Conservation (phyloP, 2,113 vertebrate species). For the Nothoprocta perdicaria region DNA sequence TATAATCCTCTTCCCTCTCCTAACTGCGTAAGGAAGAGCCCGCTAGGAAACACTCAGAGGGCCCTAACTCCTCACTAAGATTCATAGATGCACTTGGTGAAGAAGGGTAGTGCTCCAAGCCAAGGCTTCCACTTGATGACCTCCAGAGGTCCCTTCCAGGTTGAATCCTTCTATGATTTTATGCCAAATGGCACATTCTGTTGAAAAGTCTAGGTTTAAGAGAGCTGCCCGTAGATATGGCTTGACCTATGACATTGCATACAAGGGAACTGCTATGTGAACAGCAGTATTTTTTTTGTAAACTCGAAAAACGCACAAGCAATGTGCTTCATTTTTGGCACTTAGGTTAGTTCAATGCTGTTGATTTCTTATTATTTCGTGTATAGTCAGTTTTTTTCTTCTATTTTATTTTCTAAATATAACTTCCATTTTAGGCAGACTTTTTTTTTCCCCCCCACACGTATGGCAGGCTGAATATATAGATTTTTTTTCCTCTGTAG, state of each 20-base stretch:
- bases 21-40: background rate
- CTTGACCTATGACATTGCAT: background rate
- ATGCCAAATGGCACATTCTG: rapidly evolving
- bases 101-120: background rate
- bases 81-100: background rate
- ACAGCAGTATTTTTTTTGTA: background rate
- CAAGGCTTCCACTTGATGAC: background rate
- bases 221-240: background rate
- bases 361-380: background rate
- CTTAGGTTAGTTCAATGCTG: background rate
- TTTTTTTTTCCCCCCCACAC: background rate
- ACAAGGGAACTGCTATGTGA: background rate
- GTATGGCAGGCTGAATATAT: background rate
- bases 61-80: background rate
- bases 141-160: background rate
- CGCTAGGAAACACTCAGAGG: background rate
- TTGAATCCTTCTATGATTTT: background rate
- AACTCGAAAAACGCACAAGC: background rate
- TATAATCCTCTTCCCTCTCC: background rate
- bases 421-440: background rate
- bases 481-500: background rate
- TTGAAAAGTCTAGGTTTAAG: background rate
- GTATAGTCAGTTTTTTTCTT: background rate
- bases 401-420: background rate
- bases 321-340: background rate